These are phyloP conservation scores for Amphimallon solstitiale DNA, from an alignment of 2,888 invertebrate genomes.

Conservation along the genomic window DNA sequence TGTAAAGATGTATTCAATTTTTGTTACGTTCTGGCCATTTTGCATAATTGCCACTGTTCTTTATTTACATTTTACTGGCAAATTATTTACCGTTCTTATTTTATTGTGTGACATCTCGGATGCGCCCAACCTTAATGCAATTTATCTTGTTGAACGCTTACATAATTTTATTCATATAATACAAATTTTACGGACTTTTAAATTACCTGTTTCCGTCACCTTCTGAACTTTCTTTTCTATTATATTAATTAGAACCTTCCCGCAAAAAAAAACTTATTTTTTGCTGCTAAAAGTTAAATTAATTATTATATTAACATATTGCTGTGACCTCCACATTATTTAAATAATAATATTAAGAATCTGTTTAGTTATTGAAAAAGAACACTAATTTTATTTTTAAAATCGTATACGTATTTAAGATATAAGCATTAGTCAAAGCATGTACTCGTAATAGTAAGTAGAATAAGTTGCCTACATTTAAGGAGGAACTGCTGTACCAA, in stretches of 20 bases:
- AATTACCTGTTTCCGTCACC: conserved; percentile 12
- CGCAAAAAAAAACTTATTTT: too few species aligned
- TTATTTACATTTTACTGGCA: conserved; percentile 34
- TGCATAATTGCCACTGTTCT: conserved; percentile 38
- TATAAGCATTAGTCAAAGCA: too few species aligned
- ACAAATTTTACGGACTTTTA: conserved; percentile 20
- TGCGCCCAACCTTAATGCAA: conserved; percentile 27
- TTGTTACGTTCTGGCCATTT: conserved; percentile 36
- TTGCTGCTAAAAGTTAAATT: too few species aligned
- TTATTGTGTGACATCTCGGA: conserved; percentile 32
- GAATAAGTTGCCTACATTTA: too few species aligned
- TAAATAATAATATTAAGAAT: too few species aligned
- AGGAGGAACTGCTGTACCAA: too few species aligned
- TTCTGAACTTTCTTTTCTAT: conserved; percentile 1
- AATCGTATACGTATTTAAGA: too few species aligned
- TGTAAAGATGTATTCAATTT: conserved; percentile 40
- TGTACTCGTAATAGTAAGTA: too few species aligned
- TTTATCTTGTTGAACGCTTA: conserved; percentile 35
- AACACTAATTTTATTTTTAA: too few species aligned
- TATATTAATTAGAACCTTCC: not conserved
- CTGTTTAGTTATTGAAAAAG: too few species aligned
- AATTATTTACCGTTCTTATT: conserved; percentile 38
- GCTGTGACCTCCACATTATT: too few species aligned
- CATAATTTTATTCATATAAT: conserved; percentile 36
- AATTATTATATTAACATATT: too few species aligned